Base-by-base conservation (phyloP, 1,140 invertebrate species). In the Ceratosolen fusciceps region DNA sequence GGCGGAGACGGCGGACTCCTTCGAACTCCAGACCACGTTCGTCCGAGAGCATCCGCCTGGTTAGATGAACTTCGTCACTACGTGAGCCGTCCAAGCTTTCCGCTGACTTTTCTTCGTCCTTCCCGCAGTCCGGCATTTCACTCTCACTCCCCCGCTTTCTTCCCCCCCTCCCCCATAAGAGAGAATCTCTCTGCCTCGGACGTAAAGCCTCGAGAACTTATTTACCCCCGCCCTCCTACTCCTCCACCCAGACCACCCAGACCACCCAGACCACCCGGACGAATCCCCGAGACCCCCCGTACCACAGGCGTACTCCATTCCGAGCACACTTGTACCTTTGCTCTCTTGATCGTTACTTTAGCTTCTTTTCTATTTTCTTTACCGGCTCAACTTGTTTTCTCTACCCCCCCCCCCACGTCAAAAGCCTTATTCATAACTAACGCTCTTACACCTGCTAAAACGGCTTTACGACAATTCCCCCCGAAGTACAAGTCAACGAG, bases 31-130 rank as follows among this genome's bases (percentile, higher is more conserved):
- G 75, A 79, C 74, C 67, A 74, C 80, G 82, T 83, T 83, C 81
- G 81, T 81, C 77, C 77, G 31, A 56, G 65, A 74, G 81, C 75
- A 81, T 82, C 82, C 83, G 73, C 76, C 70, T 80, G 62, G 74
- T 72, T 77, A 70, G 84, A 86, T 84, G 85, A 86, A 86, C 85
- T 86, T 86, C 80, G 83, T 80, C 67, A 72, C 82, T 84, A 86
- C 83, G 83, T 83, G 83, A 82, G 82, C 73, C 65, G 79, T 56
- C 34, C 79, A 81, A 82, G 82, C 82, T 85, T 83, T 80, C 80
- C 19, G 81, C 58, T 9, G 21, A 77, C 80, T 84, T 86, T 84
- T 47, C 72, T 76, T 81, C 65, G 65, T 65, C 81, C 74, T 60
- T 60, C 47, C 47, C 39, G 34, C 77, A 39, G 52, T 74, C 3